These are phyloP conservation scores for Pachyseris speciosa DNA, from an alignment of 64 coral and sea anemone genomes.

Conservation along the genomic window DNA sequence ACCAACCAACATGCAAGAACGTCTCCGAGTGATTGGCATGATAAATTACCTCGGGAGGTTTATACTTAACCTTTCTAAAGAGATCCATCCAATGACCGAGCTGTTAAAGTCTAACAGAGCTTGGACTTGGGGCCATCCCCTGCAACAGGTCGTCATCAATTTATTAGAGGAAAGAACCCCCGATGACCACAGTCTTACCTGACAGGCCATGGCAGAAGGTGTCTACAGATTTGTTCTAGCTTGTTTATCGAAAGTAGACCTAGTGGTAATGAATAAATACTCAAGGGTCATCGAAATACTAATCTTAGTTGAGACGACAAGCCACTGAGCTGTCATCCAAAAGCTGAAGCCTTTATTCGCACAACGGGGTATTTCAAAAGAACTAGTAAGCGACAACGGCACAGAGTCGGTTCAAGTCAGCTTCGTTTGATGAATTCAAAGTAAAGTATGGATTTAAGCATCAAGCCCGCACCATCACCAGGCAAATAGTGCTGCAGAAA, in stretches of 20 bases:
- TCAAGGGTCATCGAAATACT: conserved; percentile 28
- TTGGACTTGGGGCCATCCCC: background rate
- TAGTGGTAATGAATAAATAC: conserved; percentile 25
- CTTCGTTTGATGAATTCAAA: background rate
- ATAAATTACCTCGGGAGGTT: conserved; percentile 56
- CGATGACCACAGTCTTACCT: conserved; percentile 33
- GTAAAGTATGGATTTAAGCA: conserved; percentile 11
- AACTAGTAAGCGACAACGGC: background rate
- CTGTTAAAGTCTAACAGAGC: background rate
- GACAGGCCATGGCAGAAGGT: conserved; percentile 54
- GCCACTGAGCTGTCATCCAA: background rate
- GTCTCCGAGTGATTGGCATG: conserved; percentile 1
- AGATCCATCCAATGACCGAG: background rate
- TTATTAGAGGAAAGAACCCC: background rate
- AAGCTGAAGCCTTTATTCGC: conserved; percentile 24
- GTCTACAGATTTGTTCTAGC: conserved; percentile 2
- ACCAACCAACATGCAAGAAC: background rate
- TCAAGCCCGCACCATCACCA: background rate
- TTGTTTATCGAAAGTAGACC: background rate
- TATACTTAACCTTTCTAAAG: conserved; percentile 6
- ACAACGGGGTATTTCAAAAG: conserved; percentile 1
- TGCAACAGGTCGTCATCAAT: background rate
- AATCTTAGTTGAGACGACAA: background rate
- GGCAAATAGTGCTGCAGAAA: too few species aligned
- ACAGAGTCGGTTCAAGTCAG: background rate